phyloP scores from a whole-genome alignment of 2,888 invertebrate species.

The Villa cingulata region DNA sequence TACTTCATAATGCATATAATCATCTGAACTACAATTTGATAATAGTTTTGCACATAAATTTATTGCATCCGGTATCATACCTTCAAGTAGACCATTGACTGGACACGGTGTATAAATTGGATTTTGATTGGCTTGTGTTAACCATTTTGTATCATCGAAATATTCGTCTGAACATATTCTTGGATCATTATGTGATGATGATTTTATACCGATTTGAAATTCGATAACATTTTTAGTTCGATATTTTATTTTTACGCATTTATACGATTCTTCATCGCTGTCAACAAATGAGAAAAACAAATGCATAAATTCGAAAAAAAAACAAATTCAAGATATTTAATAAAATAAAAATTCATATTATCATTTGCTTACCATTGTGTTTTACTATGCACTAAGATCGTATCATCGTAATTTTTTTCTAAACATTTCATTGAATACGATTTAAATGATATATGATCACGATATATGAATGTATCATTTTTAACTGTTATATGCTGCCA shows the following conservation, averaged over 20 bases:
- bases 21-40: conserved; percentile 49
- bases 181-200: conserved; percentile 2
- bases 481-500: conserved; percentile 45
- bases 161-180: conserved; percentile 36
- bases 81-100: conserved; percentile 50
- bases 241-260: conserved; percentile 16
- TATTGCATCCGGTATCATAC: conserved; percentile 45
- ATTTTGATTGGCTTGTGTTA: conserved; percentile 44
- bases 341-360: no score
- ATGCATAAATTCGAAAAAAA: neutral
- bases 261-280: conserved; percentile 15
- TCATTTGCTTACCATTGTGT: conserved; percentile 37
- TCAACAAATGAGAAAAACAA: conserved; percentile 2
- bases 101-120: conserved; percentile 42
- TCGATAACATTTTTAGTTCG: conserved; percentile 16
- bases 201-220: conserved; percentile 14
- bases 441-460: conserved; percentile 40
- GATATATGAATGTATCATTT: conserved; percentile 37
- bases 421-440: conserved; percentile 40
- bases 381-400: conserved; percentile 39
- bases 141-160: conserved; percentile 42
- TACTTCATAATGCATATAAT: conserved; percentile 53
- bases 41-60: conserved; percentile 49
- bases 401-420: conserved; percentile 23
- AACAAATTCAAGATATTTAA: neutral